phyloP scores from a whole-genome alignment of 2,797 vertebrate genomes.

The Betta splendens region DNA sequence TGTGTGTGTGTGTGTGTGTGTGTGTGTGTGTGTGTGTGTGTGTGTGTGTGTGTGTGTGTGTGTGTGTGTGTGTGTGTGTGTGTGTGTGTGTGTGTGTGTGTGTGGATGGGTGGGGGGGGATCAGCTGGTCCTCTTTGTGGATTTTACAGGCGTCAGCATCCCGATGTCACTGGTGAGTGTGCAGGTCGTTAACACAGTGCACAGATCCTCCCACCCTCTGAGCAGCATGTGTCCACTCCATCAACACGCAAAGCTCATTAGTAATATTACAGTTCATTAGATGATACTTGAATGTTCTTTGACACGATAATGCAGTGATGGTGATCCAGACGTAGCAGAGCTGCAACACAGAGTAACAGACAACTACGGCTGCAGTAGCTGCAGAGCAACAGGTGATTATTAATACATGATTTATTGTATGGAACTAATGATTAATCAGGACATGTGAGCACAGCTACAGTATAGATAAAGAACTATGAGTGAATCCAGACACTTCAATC shows the following conservation, averaged over 20 bases:
- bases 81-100: conserved; percentile 17
- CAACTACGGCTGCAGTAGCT: no score
- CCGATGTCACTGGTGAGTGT: conserved; percentile 5
- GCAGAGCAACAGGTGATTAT: no score
- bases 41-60: conserved; percentile 8
- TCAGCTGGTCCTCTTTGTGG: conserved; percentile 34
- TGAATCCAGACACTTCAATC: no score
- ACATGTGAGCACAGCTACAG: no score
- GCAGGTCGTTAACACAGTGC: conserved; percentile 1
- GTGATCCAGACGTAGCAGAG: no score
- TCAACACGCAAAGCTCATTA: neutral
- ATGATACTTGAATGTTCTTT: no score
- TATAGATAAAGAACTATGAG: no score
- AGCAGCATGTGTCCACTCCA: neutral
- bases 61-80: no score
- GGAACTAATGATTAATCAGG: no score
- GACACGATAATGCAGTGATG: no score
- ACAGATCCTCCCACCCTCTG: neutral
- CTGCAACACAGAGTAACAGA: no score
- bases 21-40: conserved; percentile 10
- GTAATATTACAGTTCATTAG: neutral
- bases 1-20: conserved; percentile 5
- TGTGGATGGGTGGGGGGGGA: conserved; percentile 24
- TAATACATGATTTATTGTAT: no score
- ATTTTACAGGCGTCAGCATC: conserved; percentile 46